A percentile compares a stretch with the other conserved stretches of the same genome.
Evolutionary conservation across 2,113 vertebrate species (phyloP).

Genomic region (Eulemur macaco): DNA sequence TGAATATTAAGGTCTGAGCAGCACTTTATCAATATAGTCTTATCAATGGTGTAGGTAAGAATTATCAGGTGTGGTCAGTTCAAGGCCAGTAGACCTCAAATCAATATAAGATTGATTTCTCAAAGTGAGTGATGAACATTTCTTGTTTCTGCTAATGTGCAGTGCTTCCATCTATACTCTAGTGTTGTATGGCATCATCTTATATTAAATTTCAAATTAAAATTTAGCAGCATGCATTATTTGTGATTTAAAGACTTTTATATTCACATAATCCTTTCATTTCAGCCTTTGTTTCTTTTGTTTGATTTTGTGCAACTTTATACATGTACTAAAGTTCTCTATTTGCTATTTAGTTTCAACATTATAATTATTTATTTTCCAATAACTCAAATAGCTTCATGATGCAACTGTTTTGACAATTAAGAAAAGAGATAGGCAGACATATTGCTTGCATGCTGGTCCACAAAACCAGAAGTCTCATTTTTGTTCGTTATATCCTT

Average conservation of each 20-base stretch:
- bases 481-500: not conserved
- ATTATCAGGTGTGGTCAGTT: not conserved
- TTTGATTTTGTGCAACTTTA: not conserved
- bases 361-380: not conserved
- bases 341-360: not conserved
- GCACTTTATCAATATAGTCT: not conserved
- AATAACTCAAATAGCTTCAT: not conserved
- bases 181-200: not conserved
- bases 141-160: not conserved
- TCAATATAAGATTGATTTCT: not conserved
- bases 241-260: not conserved
- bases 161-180: not conserved
- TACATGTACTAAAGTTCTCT: not conserved
- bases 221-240: not conserved
- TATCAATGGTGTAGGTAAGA: not conserved
- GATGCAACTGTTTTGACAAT: not conserved
- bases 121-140: not conserved
- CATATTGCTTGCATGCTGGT: not conserved
- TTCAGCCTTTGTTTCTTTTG: not conserved
- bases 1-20: not conserved
- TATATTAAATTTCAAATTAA: slow-evolving; percentile 6
- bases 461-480: not conserved
- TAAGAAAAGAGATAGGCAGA: not conserved
- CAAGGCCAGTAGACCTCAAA: not conserved
- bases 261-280: not conserved